Conservation (phyloP, 2,888 invertebrate genomes). For the Colletes collaris region DNA sequence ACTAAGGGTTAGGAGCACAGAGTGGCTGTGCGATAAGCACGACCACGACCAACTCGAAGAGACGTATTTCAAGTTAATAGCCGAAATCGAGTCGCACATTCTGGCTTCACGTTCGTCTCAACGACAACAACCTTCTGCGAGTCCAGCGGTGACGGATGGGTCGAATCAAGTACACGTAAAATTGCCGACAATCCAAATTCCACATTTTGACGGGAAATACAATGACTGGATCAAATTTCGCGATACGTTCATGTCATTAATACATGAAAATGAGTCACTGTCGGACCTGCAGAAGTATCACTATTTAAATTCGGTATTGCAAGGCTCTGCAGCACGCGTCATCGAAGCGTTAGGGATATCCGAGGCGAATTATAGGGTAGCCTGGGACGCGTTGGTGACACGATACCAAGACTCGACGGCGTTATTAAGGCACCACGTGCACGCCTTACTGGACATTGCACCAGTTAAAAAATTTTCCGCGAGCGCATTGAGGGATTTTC, state of each 20-base stretch:
- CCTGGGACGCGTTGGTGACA: neutral
- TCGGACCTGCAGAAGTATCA: neutral
- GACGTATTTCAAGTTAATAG: conserved; percentile 2
- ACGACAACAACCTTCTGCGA: too few relatives aligned
- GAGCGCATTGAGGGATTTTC: neutral
- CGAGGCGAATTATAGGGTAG: neutral
- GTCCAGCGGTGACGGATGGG: too few relatives aligned
- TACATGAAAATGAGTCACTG: neutral
- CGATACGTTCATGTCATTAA: neutral
- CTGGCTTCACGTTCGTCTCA: neutral
- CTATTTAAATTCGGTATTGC: conserved; percentile 11
- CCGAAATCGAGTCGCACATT: neutral
- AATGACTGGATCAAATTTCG: neutral
- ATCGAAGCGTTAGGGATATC: neutral
- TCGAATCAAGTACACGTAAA: neutral
- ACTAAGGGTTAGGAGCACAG: too few relatives aligned
- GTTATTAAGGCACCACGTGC: neutral
- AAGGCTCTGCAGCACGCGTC: neutral
- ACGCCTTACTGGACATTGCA: neutral
- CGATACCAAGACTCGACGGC: neutral
- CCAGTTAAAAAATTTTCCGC: neutral
- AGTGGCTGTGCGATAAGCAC: too few relatives aligned
- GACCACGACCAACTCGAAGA: neutral
- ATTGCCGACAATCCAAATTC: neutral
- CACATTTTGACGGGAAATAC: neutral